Base-by-base conservation (phyloP, 2,888 invertebrate genomes). In the Stenodera caucasica region DNA sequence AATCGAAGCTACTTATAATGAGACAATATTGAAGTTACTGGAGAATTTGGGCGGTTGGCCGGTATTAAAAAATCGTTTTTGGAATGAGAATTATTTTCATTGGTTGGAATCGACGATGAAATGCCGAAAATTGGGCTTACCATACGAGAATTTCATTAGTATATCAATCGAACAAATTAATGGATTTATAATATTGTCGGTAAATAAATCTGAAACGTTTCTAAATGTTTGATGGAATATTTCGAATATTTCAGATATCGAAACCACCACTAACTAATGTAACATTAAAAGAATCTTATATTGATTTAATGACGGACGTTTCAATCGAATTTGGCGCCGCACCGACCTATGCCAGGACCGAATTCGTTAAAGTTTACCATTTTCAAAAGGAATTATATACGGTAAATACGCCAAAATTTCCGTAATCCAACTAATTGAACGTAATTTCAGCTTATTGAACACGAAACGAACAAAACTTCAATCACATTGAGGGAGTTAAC, bases 11-110 rank as follows among this genome's bases (percentile, higher is more conserved):
- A 65, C 65, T 55, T 58, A 60, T 7, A 50, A 65, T 45, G 53
- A 52, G 7, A 55, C 67, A 14, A 63, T 76, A 12, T 59, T 71
- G 45, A 61, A 70, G 2, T 33, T 67, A 11, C 37, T 77, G 4
- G 66, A 70, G 26, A 65, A 72, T 26, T 57, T 74, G 6, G 72
- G 72, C 4, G 77, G 76, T 26, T 77, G 77, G 78, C 78, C 78
- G 0, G 58, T 75, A 2, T 53, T 73, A 5, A 70, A 72, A 30
- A 66, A 63, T 18, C 53, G 66, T 5, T 56, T 55, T 49, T 76
- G 75, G 71, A 56, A 67, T 33, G 71, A 67, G 40, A 56, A 54
- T 6, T 57, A 67, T 18, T 76, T 74, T 56, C 56, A 72, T 49
- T 77, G 77, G 77, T 59, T 61, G 1, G 64, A 69, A 18, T 62